These are phyloP conservation scores for Erebia ligea DNA, from an alignment of 2,888 invertebrate genomes.

Conservation along the genomic window DNA sequence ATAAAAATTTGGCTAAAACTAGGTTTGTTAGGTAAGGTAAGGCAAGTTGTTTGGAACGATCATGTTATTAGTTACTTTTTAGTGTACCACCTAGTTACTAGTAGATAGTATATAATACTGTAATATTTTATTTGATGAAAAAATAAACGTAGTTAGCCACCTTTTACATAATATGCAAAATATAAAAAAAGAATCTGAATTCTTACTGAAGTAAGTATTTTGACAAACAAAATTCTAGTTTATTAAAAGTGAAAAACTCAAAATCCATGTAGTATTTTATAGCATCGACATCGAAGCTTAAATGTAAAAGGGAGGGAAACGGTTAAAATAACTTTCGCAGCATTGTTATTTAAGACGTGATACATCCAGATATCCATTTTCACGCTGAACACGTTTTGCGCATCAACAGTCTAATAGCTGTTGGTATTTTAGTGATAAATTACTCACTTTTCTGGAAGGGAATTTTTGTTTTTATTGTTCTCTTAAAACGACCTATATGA, in stretches of 20 bases:
- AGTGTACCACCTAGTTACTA: no score
- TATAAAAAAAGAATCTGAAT: no score
- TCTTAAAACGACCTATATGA: background rate
- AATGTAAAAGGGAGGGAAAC: background rate
- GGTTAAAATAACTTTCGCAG: background rate
- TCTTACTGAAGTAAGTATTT: no score
- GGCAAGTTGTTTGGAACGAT: no score
- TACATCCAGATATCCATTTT: background rate
- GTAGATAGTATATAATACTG: no score
- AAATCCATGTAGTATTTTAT: background rate
- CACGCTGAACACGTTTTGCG: constrained; percentile 8
- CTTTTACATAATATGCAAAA: background rate
- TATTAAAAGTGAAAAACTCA: background rate
- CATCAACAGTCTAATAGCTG: constrained; percentile 3
- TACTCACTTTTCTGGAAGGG: background rate
- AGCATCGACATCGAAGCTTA: background rate
- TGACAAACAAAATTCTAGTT: background rate
- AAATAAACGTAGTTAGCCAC: no score
- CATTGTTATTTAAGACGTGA: constrained; percentile 2
- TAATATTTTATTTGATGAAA: no score
- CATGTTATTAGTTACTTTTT: no score
- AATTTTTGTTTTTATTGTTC: background rate
- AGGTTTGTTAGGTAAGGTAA: no score
- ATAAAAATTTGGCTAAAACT: no score
- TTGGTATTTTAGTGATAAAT: background rate